phyloP scores from a whole-genome alignment of 2,113 vertebrate genomes.

The Trichomycterus rosablanca region DNA sequence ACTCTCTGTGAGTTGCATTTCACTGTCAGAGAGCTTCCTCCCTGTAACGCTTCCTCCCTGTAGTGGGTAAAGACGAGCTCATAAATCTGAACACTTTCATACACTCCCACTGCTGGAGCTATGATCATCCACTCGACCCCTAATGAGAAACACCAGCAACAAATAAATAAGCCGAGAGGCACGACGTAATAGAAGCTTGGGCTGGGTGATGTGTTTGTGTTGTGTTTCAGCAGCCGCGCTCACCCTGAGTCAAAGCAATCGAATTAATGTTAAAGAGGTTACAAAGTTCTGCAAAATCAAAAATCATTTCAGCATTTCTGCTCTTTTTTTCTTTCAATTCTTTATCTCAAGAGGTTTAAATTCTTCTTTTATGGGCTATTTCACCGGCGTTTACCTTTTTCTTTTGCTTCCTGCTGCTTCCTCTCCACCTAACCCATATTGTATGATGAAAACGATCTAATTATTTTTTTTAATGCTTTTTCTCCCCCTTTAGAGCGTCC shows the following conservation, averaged over 20 bases:
- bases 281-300: too few species aligned
- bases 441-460: too few species aligned
- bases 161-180: slow-evolving; percentile 58
- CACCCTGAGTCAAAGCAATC: too few species aligned
- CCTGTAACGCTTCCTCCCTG: slow-evolving; percentile 25
- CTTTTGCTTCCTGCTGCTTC: neutral
- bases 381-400: too few species aligned
- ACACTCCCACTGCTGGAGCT: slow-evolving; percentile 33
- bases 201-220: slow-evolving; percentile 34
- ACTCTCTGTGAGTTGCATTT: too few species aligned
- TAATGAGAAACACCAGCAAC: slow-evolving; percentile 56
- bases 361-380: neutral
- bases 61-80: slow-evolving; percentile 43
- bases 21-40: slow-evolving; percentile 7
- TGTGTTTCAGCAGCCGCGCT: slow-evolving; percentile 48
- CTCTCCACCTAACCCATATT: slow-evolving; percentile 16
- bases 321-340: too few species aligned
- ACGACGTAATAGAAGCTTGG: slow-evolving; percentile 45
- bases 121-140: slow-evolving; percentile 54
- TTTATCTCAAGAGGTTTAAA: too few species aligned
- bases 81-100: slow-evolving; percentile 54
- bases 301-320: too few species aligned
- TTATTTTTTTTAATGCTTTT: too few species aligned
- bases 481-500: too few species aligned
- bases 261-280: too few species aligned